Conservation (phyloP, 2,113 vertebrate genomes). For the Charina bottae region DNA sequence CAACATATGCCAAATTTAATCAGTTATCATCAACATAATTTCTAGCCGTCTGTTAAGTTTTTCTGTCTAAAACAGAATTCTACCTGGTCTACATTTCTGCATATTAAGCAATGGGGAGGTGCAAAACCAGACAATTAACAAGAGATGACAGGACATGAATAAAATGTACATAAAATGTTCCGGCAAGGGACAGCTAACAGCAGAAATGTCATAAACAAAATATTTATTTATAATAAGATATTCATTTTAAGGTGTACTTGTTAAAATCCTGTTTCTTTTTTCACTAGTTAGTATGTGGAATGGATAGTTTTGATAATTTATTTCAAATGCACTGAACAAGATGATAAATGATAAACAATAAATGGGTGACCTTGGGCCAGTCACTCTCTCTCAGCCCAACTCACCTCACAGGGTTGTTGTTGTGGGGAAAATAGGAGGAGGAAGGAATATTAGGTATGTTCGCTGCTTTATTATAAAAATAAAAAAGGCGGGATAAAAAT, state of each 20-base stretch:
- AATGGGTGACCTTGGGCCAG: too few species aligned
- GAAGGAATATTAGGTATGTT: too few species aligned
- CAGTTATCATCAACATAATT: slow-evolving; percentile 42
- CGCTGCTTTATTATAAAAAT: too few species aligned
- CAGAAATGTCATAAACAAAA: not conserved
- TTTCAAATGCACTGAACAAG: slow-evolving; percentile 34
- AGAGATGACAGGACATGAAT: slow-evolving; percentile 53
- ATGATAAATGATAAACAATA: not conserved
- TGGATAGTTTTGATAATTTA: slow-evolving; percentile 35
- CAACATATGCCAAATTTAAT: not conserved
- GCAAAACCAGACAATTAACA: slow-evolving; percentile 59
- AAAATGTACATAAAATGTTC: not conserved
- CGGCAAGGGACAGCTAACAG: slow-evolving; percentile 35
- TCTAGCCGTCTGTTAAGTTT: slow-evolving; percentile 31
- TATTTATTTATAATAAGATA: slow-evolving; percentile 42
- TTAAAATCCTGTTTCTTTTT: slow-evolving; percentile 3
- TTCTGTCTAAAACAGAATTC: not conserved
- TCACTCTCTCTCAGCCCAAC: too few species aligned
- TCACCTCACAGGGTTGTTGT: too few species aligned
- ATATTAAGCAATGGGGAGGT: slow-evolving; percentile 26
- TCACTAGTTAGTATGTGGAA: slow-evolving; percentile 18
- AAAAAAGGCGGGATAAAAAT: too few species aligned
- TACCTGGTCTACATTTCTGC: slow-evolving; percentile 43
- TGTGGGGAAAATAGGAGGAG: too few species aligned
- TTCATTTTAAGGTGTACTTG: slow-evolving; percentile 15